Evolutionary conservation across 2,888 invertebrate species (phyloP).

Genomic region (Pyralis farinalis): DNA sequence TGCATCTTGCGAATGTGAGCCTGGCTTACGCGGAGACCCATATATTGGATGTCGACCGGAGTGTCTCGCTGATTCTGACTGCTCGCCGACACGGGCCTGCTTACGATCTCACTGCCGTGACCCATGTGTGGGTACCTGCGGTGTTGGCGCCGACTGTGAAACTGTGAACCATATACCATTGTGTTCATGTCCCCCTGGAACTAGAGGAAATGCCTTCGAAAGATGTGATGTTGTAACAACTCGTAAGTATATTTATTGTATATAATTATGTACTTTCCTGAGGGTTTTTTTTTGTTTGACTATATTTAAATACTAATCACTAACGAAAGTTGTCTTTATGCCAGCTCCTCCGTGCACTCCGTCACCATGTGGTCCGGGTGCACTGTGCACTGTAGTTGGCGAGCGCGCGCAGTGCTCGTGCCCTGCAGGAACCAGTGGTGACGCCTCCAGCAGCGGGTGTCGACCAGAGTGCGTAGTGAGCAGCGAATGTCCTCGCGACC

Average conservation of each 20-base stretch:
- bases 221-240: slow-evolving; percentile 74
- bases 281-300: no score
- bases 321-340: no score
- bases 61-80: slow-evolving; percentile 94
- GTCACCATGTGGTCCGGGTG: slow-evolving; percentile 90
- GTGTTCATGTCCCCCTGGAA: slow-evolving; percentile 88
- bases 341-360: slow-evolving; percentile 85
- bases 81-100: slow-evolving; percentile 90
- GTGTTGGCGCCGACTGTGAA: slow-evolving; percentile 89
- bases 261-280: no score
- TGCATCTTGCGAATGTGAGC: slow-evolving; percentile 87
- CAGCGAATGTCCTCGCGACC: slow-evolving; percentile 88
- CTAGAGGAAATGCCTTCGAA: slow-evolving; percentile 83
- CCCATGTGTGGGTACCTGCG: slow-evolving; percentile 91
- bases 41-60: slow-evolving; percentile 90
- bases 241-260: slow-evolving; percentile 53
- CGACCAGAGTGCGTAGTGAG: slow-evolving; percentile 91
- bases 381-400: slow-evolving; percentile 81
- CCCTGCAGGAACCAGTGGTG: slow-evolving; percentile 87
- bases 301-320: no score
- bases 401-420: slow-evolving; percentile 88
- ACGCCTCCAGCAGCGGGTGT: slow-evolving; percentile 88
- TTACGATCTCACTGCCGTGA: slow-evolving; percentile 91
- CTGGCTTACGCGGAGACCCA: slow-evolving; percentile 88
- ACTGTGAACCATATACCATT: slow-evolving; percentile 87